Evolutionary conservation across 2,888 invertebrate species (phyloP).

Genomic region (Eudemis profundana): DNA sequence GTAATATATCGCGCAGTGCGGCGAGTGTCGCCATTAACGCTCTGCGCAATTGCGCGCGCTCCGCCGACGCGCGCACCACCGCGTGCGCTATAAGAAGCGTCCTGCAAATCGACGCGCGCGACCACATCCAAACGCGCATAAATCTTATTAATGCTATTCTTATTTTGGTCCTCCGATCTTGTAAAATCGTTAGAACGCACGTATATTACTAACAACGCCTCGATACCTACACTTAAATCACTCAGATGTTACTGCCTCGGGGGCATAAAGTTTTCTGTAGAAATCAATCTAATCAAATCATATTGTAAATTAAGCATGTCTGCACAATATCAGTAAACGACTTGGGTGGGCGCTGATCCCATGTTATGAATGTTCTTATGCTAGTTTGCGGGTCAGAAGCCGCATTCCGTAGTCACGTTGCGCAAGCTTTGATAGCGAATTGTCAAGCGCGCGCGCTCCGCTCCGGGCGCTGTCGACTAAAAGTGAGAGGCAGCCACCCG

Average conservation of each 20-base stretch:
- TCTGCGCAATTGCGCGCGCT: constrained; percentile 77
- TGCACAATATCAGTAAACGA: constrained; percentile 60
- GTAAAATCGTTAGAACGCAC: constrained; percentile 72
- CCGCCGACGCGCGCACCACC: constrained; percentile 59
- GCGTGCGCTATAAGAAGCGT: constrained; percentile 71
- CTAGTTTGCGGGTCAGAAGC: constrained; percentile 74
- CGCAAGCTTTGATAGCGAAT: constrained; percentile 70
- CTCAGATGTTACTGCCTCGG: constrained; percentile 48
- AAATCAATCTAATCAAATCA: constrained; percentile 70
- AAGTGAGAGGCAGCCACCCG: constrained; percentile 73
- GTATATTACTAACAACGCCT: constrained; percentile 59
- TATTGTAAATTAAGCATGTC: constrained; percentile 69
- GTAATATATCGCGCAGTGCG: constrained; percentile 82
- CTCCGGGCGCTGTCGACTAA: constrained; percentile 61
- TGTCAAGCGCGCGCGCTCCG: constrained; percentile 61
- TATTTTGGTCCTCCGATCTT: constrained; percentile 76
- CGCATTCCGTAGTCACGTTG: constrained; percentile 67
- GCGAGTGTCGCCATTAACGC: constrained; percentile 85
- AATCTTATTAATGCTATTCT: constrained; percentile 82
- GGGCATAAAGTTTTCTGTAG: constrained; percentile 63
- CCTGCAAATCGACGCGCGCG: constrained; percentile 80
- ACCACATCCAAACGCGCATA: constrained; percentile 78
- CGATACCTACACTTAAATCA: constrained; percentile 53
- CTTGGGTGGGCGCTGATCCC: constrained; percentile 76
- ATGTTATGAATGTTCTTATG: constrained; percentile 65